A percentile compares a stretch with the other conserved stretches of the same genome.
phyloP scores from a whole-genome alignment of 2,888 invertebrate species.

The Aspidapion aeneum region DNA sequence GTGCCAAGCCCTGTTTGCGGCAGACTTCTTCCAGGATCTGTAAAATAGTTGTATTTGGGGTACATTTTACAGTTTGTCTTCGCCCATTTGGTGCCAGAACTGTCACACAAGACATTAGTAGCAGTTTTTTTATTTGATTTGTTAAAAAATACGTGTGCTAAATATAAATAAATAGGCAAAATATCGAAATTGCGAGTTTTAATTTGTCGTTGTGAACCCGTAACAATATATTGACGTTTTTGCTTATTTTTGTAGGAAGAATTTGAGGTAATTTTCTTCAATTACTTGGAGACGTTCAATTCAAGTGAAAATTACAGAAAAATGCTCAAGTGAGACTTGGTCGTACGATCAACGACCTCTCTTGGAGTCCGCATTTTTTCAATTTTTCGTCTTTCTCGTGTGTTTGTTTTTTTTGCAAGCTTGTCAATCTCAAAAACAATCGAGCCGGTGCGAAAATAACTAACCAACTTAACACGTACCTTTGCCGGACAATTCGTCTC shows the following conservation, averaged over 20 bases:
- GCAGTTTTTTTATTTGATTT: too few relatives aligned
- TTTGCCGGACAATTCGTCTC: background rate
- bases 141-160: too few relatives aligned
- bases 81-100: constrained; percentile 79
- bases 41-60: constrained; percentile 76
- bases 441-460: constrained; percentile 5
- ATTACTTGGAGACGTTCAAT: background rate
- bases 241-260: too few relatives aligned
- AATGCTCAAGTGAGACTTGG: background rate
- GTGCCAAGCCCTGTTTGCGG: constrained; percentile 66
- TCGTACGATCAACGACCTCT: constrained; percentile 5
- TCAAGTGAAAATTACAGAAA: background rate
- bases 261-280: too few relatives aligned
- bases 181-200: too few relatives aligned
- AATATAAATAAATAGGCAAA: too few relatives aligned
- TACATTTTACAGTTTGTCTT: constrained; percentile 74
- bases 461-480: constrained; percentile 39
- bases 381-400: constrained; percentile 11
- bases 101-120: too few relatives aligned
- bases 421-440: constrained; percentile 24
- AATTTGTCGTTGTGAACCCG: too few relatives aligned
- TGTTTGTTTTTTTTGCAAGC: background rate
- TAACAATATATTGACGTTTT: too few relatives aligned
- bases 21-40: constrained; percentile 87
- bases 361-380: constrained; percentile 19